Percentiles rank a stretch among this genome's conserved stretches.
These are phyloP conservation scores for Enteromius unitaeniatus DNA, from an alignment of 2,797 vertebrate species.

Conservation along the genomic window DNA sequence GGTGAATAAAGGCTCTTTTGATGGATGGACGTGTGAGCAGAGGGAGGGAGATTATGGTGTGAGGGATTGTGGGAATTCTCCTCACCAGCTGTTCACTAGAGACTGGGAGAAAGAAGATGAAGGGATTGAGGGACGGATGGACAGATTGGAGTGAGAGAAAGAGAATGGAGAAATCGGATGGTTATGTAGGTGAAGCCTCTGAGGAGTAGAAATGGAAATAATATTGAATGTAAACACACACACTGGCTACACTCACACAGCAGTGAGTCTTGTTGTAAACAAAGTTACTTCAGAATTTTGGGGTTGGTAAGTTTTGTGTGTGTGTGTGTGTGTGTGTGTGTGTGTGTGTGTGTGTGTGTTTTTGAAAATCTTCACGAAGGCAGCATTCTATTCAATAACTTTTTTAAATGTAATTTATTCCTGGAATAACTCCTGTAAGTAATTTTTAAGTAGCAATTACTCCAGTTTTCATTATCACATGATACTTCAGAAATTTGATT, in stretches of 20 bases:
- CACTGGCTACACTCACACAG: background rate
- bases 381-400: background rate
- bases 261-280: background rate
- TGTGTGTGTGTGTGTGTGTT: too few species aligned
- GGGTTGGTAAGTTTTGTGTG: background rate
- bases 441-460: background rate
- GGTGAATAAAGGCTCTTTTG: constrained; percentile 48
- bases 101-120: constrained; percentile 40
- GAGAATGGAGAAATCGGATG: constrained; percentile 25
- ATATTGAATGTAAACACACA: constrained; percentile 25
- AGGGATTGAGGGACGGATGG: constrained; percentile 24
- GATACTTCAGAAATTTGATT: background rate
- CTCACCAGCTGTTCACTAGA: constrained; percentile 63
- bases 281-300: background rate
- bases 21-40: constrained; percentile 56
- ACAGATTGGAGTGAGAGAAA: constrained; percentile 5
- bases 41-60: constrained; percentile 61
- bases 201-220: constrained; percentile 21
- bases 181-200: constrained; percentile 30
- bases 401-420: background rate
- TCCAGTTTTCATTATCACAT: background rate
- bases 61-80: constrained; percentile 57
- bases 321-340: too few species aligned
- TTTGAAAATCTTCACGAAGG: background rate
- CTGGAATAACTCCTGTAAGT: background rate